phyloP scores from a whole-genome alignment of 1,140 invertebrate genomes.

The Adelges cooleyi region DNA sequence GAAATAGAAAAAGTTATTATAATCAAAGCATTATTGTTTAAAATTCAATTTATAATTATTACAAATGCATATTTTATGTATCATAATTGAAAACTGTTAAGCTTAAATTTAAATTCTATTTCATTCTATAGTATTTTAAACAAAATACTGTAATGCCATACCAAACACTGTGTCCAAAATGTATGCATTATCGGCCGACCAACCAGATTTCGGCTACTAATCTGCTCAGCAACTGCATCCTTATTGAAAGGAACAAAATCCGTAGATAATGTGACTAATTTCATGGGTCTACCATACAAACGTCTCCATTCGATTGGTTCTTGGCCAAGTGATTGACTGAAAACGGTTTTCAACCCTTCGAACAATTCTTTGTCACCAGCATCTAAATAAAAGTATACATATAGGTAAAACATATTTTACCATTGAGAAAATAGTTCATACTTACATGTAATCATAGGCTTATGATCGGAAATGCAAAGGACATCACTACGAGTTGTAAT shows the following conservation, averaged over 20 bases:
- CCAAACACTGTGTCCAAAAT: conserved; percentile 86
- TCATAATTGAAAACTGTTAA: conserved; percentile 17
- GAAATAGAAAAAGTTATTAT: too few relatives aligned
- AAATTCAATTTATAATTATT: not conserved
- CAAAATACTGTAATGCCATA: too few relatives aligned
- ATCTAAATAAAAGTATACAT: conserved; percentile 47
- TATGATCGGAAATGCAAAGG: conserved; percentile 27
- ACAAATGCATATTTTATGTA: conserved; percentile 9
- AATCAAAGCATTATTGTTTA: not conserved
- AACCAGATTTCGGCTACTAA: conserved; percentile 57
- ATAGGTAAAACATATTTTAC: not conserved
- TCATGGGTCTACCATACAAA: conserved; percentile 64
- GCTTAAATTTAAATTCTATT: too few relatives aligned
- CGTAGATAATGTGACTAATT: conserved; percentile 71
- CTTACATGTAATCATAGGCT: conserved; percentile 30
- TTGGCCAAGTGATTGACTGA: conserved; percentile 66
- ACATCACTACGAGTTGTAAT: not conserved
- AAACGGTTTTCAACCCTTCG: conserved; percentile 60
- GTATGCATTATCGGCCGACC: conserved; percentile 85
- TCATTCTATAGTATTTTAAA: too few relatives aligned
- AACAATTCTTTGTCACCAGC: conserved; percentile 80
- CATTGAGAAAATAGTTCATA: not conserved
- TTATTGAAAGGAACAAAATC: conserved; percentile 71
- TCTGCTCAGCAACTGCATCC: conserved; percentile 54
- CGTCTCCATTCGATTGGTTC: conserved; percentile 83